Evolutionary conservation across 2,113 vertebrate species (phyloP).

Genomic region (Trichechus manatus): DNA sequence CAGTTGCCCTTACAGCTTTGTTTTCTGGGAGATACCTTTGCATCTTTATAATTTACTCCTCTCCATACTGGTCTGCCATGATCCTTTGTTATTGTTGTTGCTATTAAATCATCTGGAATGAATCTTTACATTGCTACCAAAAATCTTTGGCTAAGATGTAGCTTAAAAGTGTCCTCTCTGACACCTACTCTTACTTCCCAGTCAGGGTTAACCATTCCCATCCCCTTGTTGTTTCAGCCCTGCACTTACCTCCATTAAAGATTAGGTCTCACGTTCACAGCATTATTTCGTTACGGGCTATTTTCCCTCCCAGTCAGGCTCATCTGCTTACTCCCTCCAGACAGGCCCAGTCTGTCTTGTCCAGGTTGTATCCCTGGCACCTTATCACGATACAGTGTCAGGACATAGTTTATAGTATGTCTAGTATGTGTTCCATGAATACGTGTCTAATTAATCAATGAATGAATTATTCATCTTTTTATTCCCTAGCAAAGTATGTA

Average conservation of each 20-base stretch:
- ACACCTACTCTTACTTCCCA: not conserved
- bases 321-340: not conserved
- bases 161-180: not conserved
- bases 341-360: not conserved
- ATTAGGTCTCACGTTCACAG: not conserved
- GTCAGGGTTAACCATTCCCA: not conserved
- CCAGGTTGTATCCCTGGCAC: not conserved
- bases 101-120: constrained; percentile 10
- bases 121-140: not conserved
- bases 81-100: not conserved
- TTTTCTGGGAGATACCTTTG: not conserved
- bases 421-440: not conserved
- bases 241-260: not conserved
- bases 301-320: not conserved
- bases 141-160: not conserved
- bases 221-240: not conserved
- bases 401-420: not conserved
- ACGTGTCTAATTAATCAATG: not conserved
- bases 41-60: not conserved
- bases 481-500: not conserved
- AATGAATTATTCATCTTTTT: not conserved
- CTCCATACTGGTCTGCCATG: fast-evolving
- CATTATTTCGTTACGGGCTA: not conserved
- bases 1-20: not conserved
- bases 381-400: not conserved